Conservation (phyloP, 2,797 vertebrate species). For the Cygnus olor region DNA sequence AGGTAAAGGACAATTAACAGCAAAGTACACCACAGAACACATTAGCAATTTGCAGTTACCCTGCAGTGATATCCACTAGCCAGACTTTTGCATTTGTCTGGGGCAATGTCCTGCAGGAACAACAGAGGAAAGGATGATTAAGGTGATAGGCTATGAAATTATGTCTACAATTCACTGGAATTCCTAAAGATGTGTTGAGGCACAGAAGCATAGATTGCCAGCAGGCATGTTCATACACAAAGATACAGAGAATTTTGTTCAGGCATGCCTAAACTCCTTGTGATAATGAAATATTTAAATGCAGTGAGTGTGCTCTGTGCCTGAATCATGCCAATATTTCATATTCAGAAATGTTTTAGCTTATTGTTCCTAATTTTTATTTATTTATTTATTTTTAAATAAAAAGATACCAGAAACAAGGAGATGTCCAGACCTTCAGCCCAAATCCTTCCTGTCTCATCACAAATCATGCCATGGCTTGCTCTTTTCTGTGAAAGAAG, state of each 20-base stretch:
- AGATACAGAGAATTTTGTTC: not conserved
- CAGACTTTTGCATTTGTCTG: not conserved
- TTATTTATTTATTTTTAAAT: not conserved
- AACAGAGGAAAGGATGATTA: not conserved
- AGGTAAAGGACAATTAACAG: not conserved
- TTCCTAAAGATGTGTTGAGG: slow-evolving; percentile 12
- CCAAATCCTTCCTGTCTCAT: not conserved
- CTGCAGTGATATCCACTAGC: not conserved
- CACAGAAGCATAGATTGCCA: not conserved
- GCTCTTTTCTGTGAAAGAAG: not conserved
- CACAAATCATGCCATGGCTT: not conserved
- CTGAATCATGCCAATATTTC: not conserved
- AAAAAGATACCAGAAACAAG: not conserved
- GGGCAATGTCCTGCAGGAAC: not conserved
- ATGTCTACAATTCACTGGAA: not conserved
- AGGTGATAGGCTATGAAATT: not conserved
- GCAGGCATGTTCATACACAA: not conserved
- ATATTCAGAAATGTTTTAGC: not conserved
- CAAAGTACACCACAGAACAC: not conserved
- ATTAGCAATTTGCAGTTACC: not conserved
- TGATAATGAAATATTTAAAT: not conserved
- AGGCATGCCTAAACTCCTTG: not conserved
- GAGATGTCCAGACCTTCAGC: not conserved
- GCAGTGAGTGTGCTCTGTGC: not conserved
- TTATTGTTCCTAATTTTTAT: not conserved